Evolutionary conservation across 2,888 invertebrate species (phyloP), one percentile per base, ranked within the genome.

Genomic region (Vannuccia rotundouncinata): DNA sequence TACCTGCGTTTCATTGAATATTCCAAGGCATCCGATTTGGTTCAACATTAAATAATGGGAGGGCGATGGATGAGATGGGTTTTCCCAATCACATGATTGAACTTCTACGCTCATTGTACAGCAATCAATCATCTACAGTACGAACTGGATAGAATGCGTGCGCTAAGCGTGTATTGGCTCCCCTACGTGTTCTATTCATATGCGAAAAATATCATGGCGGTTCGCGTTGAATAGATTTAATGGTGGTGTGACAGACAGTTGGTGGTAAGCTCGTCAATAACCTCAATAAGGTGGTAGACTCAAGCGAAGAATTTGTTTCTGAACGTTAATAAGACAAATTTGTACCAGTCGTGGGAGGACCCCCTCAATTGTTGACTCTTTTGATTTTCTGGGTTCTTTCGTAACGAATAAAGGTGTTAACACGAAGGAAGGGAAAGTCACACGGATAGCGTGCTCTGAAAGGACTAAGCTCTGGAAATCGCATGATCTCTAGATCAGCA

Each of bases 271-370:
- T 22, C 66, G 66, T 66, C 66, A 66, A 66, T 22, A 66, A 66
- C 66, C 66, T 66, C 66, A 27, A 66, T 66, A 66, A 22, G 66
- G 66, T 66, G 66, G 25, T 22, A 66, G 22, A 66, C 25, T 17
- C 66, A 66, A 66, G 22, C 22, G 66, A 66, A 66, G 22, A 66
- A 66, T 13, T 17, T 45, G 45, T 45, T 45, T 17, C 45, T 45
- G 66, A 66, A 66, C 66, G 66, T 66, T 66, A 66, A 66, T 22
- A 66, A 66, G 66, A 66, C 66, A 66, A 66, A 66, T n/a, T 66
- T 22, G 66, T 66, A 66, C 13, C 66, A 66, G 66, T 66, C 22
- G 10, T 17, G 22, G 66, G 66, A 66, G 22, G 25, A 66, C 66
- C 5, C 66, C 13, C 25, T 66, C 22, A 66, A 66, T 22, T 66